Evolutionary conservation across 2,888 invertebrate species (phyloP).

Genomic region (Axea sp.): DNA sequence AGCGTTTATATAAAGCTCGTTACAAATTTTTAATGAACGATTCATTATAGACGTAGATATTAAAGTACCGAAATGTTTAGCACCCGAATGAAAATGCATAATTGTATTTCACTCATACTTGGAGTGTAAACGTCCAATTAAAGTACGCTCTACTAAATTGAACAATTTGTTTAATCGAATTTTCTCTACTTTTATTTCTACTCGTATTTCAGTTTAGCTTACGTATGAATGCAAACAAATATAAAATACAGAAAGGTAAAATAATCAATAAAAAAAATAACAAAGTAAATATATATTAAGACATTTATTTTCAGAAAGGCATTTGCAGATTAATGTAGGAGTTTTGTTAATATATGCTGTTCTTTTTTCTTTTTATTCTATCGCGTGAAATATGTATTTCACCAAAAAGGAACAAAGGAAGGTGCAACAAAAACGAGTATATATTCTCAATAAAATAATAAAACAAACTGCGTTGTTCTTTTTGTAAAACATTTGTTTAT

Average conservation of each 20-base stretch:
- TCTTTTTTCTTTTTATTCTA: too few species aligned
- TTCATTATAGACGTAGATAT: constrained; percentile 27
- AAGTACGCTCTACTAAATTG: constrained; percentile 14
- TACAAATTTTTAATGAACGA: constrained; percentile 44
- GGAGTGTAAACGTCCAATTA: constrained; percentile 25
- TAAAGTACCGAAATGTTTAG: constrained; percentile 10
- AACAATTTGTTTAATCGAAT: constrained; percentile 28
- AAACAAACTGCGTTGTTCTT: not conserved
- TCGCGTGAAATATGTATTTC: too few species aligned
- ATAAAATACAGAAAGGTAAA: constrained; percentile 2
- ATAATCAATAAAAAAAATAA: constrained; percentile 28
- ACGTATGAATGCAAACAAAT: not conserved
- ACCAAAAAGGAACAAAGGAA: too few species aligned
- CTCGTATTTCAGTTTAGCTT: not conserved
- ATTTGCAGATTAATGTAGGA: too few species aligned
- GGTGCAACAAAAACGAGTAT: too few species aligned
- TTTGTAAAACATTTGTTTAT: too few species aligned
- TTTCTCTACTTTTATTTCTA: not conserved
- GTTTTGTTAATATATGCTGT: too few species aligned
- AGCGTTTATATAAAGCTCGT: constrained; percentile 7
- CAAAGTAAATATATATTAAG: too few species aligned
- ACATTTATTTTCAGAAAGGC: too few species aligned
- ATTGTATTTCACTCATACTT: constrained; percentile 16
- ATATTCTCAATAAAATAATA: too few species aligned
- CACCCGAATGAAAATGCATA: constrained; percentile 14